Conservation (phyloP, 2,113 vertebrate species). For the Emberiza fucata region DNA sequence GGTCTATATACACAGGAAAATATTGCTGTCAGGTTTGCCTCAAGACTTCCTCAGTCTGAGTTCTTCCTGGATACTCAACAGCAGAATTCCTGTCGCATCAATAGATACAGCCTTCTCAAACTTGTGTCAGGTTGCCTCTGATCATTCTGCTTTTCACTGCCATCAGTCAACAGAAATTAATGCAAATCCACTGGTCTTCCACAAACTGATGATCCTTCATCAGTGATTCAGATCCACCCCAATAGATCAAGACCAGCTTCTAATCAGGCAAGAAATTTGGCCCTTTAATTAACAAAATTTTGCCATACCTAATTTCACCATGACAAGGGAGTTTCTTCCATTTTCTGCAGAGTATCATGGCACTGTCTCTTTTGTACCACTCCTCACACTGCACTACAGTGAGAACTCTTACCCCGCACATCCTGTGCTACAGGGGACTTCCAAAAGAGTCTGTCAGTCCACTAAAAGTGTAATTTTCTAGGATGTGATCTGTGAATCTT, state of each 20-base stretch:
- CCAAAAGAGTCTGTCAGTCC: background rate
- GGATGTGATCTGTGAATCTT: background rate
- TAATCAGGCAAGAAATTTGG: background rate
- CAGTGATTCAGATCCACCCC: background rate
- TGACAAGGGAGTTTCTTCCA: background rate
- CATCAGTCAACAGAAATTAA: background rate
- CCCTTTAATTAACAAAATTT: background rate
- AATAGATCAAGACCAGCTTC: accelerated
- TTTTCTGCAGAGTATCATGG: background rate
- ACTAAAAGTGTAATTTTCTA: background rate
- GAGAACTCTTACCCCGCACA: background rate
- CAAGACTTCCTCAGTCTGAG: background rate
- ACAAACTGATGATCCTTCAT: background rate
- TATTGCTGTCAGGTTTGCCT: background rate
- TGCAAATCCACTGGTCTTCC: background rate
- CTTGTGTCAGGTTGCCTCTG: background rate
- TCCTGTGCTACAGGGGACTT: background rate
- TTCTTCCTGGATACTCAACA: accelerated
- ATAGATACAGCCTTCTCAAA: background rate
- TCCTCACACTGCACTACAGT: background rate
- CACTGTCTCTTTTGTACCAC: background rate
- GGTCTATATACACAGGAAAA: background rate
- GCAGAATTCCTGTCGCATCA: background rate
- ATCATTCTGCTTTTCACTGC: background rate
- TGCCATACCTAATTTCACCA: background rate